Base-by-base conservation (phyloP, 37 sponge, comb jelly and placozoan species). In the Aphrocallistes beatrix region DNA sequence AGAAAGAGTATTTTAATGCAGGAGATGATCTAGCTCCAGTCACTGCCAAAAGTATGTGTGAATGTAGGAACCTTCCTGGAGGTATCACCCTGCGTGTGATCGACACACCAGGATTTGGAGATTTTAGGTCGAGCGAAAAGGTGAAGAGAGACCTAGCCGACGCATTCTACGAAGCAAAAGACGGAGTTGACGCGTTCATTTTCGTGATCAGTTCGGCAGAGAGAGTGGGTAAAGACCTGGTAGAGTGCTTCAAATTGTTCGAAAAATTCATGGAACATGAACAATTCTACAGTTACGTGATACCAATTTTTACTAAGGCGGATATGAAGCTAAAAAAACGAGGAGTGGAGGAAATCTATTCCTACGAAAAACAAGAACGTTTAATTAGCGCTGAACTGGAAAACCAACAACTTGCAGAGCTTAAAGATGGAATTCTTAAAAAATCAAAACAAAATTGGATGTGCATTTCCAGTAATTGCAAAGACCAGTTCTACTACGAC, bases 11-110 rank as follows among this genome's bases (percentile, higher is more conserved):
- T 32, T 60, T 60, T 13, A 60, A 60, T 3, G 75, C 75, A 6
- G 8, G 28, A 60, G 75, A 60, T 30, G n/a, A 13, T 60, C 8
- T 60, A 28, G 25, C 17, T 3, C 75, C 28, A 60, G 75, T 60
- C 25, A 60, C 75, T 32, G 75, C 8, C 8, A 60, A 60, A 30
- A 60, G n/a, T 30, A 60, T 60, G 75, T 32, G 75, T 60, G 17
- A 60, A 30, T 60, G 75, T 60, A 60, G 28, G 32, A 96, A 94
- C 39, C 95, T 96, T 6, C 94, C 94, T 39, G 96, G 94, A 36
- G 96, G 96, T 16, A 92, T 91, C 37, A 90, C 92, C 6, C 88
- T 96, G 37, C 90, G 92, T 47, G 19, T 96, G 51, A 92, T 96
- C 6, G 96, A 94, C 38, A 60, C 75, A 32, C 75, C 75, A 19